These are phyloP conservation scores for Pristis pectinata DNA, from an alignment of 2,797 vertebrate genomes.

Conservation along the genomic window DNA sequence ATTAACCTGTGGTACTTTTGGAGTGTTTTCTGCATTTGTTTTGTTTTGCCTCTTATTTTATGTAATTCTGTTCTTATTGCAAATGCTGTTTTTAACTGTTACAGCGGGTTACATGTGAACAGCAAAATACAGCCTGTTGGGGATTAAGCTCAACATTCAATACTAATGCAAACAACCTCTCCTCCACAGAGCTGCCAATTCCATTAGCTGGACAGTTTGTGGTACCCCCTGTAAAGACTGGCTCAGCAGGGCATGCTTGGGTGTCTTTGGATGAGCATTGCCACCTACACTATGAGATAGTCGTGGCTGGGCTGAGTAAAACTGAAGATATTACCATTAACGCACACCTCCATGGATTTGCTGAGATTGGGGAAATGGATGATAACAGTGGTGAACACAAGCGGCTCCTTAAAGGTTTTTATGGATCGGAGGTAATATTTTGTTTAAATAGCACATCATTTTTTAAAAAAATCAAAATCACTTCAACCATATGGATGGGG, in stretches of 20 bases:
- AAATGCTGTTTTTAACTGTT: background rate
- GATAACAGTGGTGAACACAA: constrained; percentile 67
- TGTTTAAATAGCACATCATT: background rate
- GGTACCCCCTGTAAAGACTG: constrained; percentile 68
- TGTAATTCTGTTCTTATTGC: background rate
- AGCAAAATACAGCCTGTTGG: background rate
- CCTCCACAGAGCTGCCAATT: constrained; percentile 64
- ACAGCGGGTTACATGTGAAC: background rate
- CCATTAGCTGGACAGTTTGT: constrained; percentile 78
- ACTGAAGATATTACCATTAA: constrained; percentile 70
- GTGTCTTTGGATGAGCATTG: constrained; percentile 82
- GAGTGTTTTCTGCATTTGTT: background rate
- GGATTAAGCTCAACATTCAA: background rate
- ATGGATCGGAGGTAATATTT: constrained; percentile 77
- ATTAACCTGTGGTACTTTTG: background rate
- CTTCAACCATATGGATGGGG: background rate
- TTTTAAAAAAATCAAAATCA: background rate
- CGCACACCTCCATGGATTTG: constrained; percentile 81
- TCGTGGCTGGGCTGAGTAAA: constrained; percentile 76
- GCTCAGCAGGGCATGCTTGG: constrained; percentile 84
- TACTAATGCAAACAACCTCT: background rate
- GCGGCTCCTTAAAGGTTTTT: constrained; percentile 86
- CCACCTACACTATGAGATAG: constrained; percentile 88
- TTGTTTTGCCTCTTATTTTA: background rate
- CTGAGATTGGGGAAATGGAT: constrained; percentile 77